A percentile compares a stretch with the other conserved stretches of the same genome.
Conservation (phyloP, 2,797 vertebrate genomes). For the Loriculus beryllinus region DNA sequence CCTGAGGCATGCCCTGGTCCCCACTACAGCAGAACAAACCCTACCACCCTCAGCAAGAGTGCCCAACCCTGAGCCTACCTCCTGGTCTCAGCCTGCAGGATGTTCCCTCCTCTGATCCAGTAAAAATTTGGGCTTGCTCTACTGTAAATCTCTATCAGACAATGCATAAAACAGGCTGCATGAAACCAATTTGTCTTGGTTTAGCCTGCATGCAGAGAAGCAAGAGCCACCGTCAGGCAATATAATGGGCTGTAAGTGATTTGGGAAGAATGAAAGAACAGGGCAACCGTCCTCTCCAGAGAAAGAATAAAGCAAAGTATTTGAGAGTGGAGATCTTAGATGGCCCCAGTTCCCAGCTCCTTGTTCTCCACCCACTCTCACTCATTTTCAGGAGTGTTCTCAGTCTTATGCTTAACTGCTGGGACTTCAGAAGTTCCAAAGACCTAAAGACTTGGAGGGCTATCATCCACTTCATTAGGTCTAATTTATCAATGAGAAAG, state of each 20-base stretch:
- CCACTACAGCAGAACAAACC: accelerated
- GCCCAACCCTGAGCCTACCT: neutral
- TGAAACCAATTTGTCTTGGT: neutral
- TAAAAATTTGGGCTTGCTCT: neutral
- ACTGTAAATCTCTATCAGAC: neutral
- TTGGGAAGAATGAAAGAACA: neutral
- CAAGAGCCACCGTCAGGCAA: neutral
- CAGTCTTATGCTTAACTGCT: neutral
- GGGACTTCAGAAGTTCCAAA: neutral
- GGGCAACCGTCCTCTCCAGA: neutral
- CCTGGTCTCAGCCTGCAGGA: neutral
- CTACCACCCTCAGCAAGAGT: neutral
- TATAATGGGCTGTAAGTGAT: neutral
- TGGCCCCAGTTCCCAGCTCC: neutral
- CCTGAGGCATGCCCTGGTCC: accelerated
- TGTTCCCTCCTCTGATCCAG: neutral
- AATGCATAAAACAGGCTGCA: neutral
- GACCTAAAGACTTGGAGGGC: neutral
- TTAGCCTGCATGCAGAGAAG: neutral
- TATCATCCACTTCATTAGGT: neutral
- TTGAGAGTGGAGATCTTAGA: no score
- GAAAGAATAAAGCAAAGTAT: neutral
- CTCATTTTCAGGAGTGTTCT: neutral
- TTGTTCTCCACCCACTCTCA: neutral
- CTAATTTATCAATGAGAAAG: neutral